Evolutionary conservation across 1,140 invertebrate genomes (phyloP).

Genomic region (Sipha flava): DNA sequence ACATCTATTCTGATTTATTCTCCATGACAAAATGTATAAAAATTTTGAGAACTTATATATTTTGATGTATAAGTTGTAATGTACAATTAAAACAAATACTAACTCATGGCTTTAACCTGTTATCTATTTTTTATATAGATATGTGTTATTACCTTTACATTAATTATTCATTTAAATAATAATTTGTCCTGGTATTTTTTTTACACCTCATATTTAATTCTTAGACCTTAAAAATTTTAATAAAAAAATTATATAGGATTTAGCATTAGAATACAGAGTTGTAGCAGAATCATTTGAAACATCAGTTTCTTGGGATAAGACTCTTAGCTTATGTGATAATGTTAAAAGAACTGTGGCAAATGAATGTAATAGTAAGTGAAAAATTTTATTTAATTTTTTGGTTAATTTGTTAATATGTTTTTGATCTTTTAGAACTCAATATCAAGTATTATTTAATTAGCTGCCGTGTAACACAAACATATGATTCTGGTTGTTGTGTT

Average conservation of each 20-base stretch:
- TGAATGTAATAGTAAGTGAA: conserved; percentile 58
- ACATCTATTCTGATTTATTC: too few relatives aligned
- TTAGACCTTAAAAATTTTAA: conserved; percentile 13
- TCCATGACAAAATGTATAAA: too few relatives aligned
- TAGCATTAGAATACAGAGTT: conserved; percentile 79
- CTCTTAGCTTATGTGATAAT: conserved; percentile 73
- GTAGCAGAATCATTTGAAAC: conserved; percentile 97
- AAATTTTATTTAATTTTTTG: neutral
- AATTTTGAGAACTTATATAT: too few relatives aligned
- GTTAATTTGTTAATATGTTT: neutral
- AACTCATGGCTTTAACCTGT: too few relatives aligned
- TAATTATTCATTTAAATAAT: too few relatives aligned
- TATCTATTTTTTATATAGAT: too few relatives aligned
- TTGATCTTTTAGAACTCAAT: conserved; percentile 44
- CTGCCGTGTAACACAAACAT: conserved; percentile 88
- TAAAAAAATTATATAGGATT: conserved; percentile 55
- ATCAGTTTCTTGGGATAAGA: conserved; percentile 90
- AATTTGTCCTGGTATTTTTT: too few relatives aligned
- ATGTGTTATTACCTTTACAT: too few relatives aligned
- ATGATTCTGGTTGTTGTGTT: conserved; percentile 92
- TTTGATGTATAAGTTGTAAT: too few relatives aligned
- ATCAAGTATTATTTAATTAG: conserved; percentile 62
- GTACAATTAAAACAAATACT: too few relatives aligned
- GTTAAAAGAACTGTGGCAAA: conserved; percentile 71
- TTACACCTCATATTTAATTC: too few relatives aligned